These are phyloP conservation scores for Lomographa bimaculata DNA, from an alignment of 2,888 invertebrate genomes.

Conservation along the genomic window DNA sequence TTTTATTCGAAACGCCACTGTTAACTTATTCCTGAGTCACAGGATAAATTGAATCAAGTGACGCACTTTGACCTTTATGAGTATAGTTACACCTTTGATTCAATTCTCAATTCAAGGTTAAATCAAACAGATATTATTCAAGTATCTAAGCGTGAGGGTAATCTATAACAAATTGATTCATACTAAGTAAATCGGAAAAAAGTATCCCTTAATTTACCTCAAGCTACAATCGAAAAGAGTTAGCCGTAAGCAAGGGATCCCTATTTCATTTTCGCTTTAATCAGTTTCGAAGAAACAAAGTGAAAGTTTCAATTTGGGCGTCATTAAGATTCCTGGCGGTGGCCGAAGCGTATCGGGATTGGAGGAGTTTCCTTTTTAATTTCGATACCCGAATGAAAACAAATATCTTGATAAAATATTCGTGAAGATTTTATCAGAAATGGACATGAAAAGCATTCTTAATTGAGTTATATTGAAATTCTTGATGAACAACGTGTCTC, in stretches of 20 bases:
- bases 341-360: constrained; percentile 34
- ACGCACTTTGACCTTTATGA: too few species aligned
- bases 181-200: constrained; percentile 55
- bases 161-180: constrained; percentile 4
- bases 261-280: constrained; percentile 53
- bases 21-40: too few species aligned
- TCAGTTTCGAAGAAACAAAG: constrained; percentile 63
- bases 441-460: constrained; percentile 31
- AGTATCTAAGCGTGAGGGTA: background rate
- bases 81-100: too few species aligned
- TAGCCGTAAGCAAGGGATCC: constrained; percentile 34
- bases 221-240: constrained; percentile 21
- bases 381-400: constrained; percentile 25
- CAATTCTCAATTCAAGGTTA: background rate
- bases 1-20: constrained; percentile 5
- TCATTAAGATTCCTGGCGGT: constrained; percentile 49
- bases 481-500: constrained; percentile 18
- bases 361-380: constrained; percentile 25
- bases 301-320: constrained; percentile 63
- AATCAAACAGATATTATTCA: background rate
- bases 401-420: constrained; percentile 29
- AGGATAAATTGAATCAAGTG: too few species aligned
- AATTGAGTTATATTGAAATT: constrained; percentile 36
- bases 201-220: constrained; percentile 48
- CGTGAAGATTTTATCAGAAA: constrained; percentile 27